These are phyloP conservation scores for Carcina quercana DNA, from an alignment of 2,888 invertebrate genomes.

Conservation along the genomic window DNA sequence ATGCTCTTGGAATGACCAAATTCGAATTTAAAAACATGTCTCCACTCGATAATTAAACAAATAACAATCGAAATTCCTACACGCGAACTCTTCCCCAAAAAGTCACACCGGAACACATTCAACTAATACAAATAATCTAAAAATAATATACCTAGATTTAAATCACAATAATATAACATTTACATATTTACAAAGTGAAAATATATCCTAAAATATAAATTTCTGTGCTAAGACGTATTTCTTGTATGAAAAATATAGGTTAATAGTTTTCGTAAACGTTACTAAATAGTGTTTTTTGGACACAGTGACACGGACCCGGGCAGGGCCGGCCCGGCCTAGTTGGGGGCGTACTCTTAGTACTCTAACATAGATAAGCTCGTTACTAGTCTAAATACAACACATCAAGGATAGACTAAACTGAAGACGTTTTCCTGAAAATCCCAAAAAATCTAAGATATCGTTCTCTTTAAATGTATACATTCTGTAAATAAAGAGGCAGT, in stretches of 20 bases:
- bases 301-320: constrained; percentile 15
- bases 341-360: constrained; percentile 15
- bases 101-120: constrained; percentile 7
- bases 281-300: constrained; percentile 24
- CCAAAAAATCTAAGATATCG: too few relatives aligned
- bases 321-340: too few relatives aligned
- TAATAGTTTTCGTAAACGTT: constrained; percentile 27
- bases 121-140: constrained; percentile 8
- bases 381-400: constrained; percentile 21
- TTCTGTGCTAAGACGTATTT: constrained; percentile 30
- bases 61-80: constrained; percentile 13
- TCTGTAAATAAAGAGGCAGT: too few relatives aligned
- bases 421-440: too few relatives aligned
- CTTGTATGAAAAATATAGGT: constrained; percentile 31
- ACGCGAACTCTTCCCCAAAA: constrained; percentile 1
- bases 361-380: constrained; percentile 33
- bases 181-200: constrained; percentile 53
- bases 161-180: constrained; percentile 43
- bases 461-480: too few relatives aligned
- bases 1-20: constrained; percentile 13
- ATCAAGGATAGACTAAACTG: too few relatives aligned
- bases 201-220: constrained; percentile 39
- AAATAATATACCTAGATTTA: constrained; percentile 31
- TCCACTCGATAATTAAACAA: constrained; percentile 10
- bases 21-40: too few relatives aligned